Percentiles rank a stretch among this genome's conserved stretches.
phyloP scores from a whole-genome alignment of 92 coral and sea anemone species.

The Bergia puertoricense region DNA sequence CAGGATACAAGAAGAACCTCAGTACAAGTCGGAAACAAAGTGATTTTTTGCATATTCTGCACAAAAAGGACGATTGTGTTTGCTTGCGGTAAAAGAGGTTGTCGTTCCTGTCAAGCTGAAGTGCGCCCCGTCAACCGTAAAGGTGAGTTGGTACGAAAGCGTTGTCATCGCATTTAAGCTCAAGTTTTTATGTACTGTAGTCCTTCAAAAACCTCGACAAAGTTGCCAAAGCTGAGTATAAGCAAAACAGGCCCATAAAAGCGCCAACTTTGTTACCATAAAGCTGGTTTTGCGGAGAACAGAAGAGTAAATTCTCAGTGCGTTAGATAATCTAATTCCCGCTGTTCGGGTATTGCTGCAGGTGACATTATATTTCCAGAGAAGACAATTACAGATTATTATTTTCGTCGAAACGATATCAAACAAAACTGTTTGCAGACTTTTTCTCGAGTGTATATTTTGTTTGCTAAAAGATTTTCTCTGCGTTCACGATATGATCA shows the following conservation, averaged over 20 bases:
- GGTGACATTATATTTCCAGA: conserved; percentile 24
- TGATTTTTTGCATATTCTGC: not conserved
- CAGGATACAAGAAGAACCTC: not conserved
- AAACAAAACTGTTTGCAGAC: conserved; percentile 43
- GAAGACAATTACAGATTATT: conserved; percentile 22
- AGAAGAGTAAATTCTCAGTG: not conserved
- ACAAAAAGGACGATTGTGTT: conserved; percentile 14
- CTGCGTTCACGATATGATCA: conserved; percentile 14
- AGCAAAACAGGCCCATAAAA: not conserved
- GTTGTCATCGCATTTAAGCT: not conserved
- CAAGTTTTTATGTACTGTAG: not conserved
- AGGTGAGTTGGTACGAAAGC: conserved; percentile 25
- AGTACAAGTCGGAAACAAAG: not conserved
- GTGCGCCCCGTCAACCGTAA: conserved; percentile 28
- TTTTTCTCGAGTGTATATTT: conserved; percentile 32
- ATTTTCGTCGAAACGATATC: conserved; percentile 20
- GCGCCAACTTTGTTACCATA: not conserved
- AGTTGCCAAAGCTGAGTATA: not conserved
- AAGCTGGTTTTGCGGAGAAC: not conserved
- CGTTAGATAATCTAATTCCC: conserved; percentile 10
- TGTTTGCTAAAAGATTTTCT: conserved; percentile 42
- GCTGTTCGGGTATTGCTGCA: conserved; percentile 38
- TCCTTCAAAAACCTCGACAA: not conserved
- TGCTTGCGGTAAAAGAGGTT: conserved; percentile 10
- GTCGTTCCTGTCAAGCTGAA: conserved; percentile 35